Conservation (phyloP, 2,113 vertebrate genomes). For the Muntiacus reevesi region DNA sequence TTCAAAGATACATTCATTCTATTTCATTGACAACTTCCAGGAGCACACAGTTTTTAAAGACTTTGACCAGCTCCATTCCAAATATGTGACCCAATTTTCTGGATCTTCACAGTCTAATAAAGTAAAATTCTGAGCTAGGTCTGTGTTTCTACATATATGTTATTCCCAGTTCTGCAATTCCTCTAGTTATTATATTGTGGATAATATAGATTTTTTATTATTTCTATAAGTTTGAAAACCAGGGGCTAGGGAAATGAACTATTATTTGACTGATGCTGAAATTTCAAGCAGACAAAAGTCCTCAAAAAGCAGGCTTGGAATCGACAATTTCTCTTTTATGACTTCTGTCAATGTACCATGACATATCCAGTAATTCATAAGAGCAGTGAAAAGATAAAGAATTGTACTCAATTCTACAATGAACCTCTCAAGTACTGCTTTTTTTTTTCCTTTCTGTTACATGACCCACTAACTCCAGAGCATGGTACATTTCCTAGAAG, state of each 20-base stretch:
- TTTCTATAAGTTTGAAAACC: constrained; percentile 47
- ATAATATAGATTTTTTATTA: constrained; percentile 11
- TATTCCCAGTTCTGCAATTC: not conserved
- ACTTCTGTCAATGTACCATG: constrained; percentile 59
- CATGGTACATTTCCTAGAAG: constrained; percentile 67
- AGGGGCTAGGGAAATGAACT: constrained; percentile 52
- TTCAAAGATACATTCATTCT: not conserved
- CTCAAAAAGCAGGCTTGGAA: constrained; percentile 53
- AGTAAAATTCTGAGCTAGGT: not conserved
- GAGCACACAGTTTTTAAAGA: not conserved
- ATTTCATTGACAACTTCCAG: not conserved
- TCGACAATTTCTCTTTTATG: constrained; percentile 1
- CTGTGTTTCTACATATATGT: not conserved
- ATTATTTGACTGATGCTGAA: not conserved
- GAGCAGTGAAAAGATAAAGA: not conserved
- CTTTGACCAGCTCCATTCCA: not conserved
- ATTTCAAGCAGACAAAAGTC: constrained; percentile 46
- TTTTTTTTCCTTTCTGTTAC: not conserved
- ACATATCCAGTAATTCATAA: not conserved
- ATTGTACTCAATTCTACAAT: not conserved
- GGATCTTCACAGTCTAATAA: not conserved
- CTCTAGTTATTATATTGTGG: not conserved
- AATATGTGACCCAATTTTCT: not conserved
- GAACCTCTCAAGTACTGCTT: not conserved
- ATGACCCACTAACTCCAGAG: constrained; percentile 26